Conservation (phyloP, 2,888 invertebrate genomes). For the Bedellia somnulentella region DNA sequence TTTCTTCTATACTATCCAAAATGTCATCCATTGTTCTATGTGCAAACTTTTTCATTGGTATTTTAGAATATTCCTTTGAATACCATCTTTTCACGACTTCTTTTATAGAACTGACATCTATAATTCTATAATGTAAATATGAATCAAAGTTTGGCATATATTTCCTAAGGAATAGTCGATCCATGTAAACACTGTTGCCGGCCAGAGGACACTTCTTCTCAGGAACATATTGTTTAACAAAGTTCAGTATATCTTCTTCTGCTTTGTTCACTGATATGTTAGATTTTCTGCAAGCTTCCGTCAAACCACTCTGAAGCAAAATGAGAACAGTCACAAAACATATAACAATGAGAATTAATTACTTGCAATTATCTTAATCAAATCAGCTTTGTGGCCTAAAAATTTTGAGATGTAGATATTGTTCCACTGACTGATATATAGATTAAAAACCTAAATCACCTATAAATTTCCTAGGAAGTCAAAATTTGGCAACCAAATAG, state of each 20-base stretch:
- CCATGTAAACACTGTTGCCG: slow-evolving; percentile 88
- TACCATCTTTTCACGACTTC: slow-evolving; percentile 83
- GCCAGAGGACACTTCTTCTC: slow-evolving; percentile 73
- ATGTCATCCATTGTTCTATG: slow-evolving; percentile 86
- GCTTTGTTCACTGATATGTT: slow-evolving; percentile 66
- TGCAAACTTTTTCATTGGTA: slow-evolving; percentile 64
- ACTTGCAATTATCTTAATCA: too few species aligned
- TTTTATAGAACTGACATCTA: slow-evolving; percentile 91
- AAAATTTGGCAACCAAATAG: too few species aligned
- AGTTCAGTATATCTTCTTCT: slow-evolving; percentile 70
- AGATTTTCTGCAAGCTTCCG: slow-evolving; percentile 71
- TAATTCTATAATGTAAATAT: slow-evolving; percentile 87
- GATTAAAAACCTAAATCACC: too few species aligned
- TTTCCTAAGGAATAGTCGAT: slow-evolving; percentile 77
- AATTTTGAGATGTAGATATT: too few species aligned
- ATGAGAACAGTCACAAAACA: background rate
- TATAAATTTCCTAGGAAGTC: too few species aligned
- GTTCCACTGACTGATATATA: too few species aligned
- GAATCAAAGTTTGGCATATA: slow-evolving; percentile 78
- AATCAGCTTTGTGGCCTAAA: too few species aligned
- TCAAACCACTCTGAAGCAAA: slow-evolving; percentile 75
- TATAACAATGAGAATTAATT: background rate
- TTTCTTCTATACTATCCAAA: slow-evolving; percentile 79
- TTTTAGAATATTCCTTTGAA: slow-evolving; percentile 53
- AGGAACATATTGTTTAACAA: slow-evolving; percentile 63